Conservation (phyloP, 2,797 vertebrate species). For the Odontamblyopus rebecca region DNA sequence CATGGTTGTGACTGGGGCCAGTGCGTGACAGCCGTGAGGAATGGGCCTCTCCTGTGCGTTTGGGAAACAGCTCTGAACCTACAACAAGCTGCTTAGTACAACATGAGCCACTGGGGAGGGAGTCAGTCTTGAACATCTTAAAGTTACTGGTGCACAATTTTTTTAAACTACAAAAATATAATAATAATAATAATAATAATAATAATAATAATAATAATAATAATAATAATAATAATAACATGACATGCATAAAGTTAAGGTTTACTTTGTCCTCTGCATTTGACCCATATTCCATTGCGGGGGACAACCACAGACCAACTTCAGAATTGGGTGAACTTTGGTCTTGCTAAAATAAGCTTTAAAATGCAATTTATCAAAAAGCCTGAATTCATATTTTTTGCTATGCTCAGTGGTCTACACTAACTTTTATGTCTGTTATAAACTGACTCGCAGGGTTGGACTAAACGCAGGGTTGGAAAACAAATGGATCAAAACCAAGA, state of each 20-base stretch:
- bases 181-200: too few species aligned
- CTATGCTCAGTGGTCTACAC: constrained; percentile 31
- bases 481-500: constrained; percentile 43
- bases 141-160: neutral
- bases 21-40: constrained; percentile 57
- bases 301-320: too few species aligned
- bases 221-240: too few species aligned
- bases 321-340: too few species aligned
- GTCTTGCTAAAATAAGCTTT: neutral
- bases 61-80: constrained; percentile 34
- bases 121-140: neutral
- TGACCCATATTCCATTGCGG: too few species aligned
- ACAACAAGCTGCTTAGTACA: constrained; percentile 22
- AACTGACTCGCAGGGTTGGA: constrained; percentile 31
- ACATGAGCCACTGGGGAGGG: constrained; percentile 28
- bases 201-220: too few species aligned
- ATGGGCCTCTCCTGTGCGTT: constrained; percentile 36
- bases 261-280: too few species aligned
- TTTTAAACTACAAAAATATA: too few species aligned
- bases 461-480: constrained; percentile 37
- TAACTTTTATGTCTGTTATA: constrained; percentile 44
- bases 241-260: too few species aligned
- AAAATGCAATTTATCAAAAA: too few species aligned
- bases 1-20: constrained; percentile 56
- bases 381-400: neutral